These are phyloP conservation scores for Apotomis turbidana DNA, from an alignment of 2,888 invertebrate genomes.

Conservation along the genomic window DNA sequence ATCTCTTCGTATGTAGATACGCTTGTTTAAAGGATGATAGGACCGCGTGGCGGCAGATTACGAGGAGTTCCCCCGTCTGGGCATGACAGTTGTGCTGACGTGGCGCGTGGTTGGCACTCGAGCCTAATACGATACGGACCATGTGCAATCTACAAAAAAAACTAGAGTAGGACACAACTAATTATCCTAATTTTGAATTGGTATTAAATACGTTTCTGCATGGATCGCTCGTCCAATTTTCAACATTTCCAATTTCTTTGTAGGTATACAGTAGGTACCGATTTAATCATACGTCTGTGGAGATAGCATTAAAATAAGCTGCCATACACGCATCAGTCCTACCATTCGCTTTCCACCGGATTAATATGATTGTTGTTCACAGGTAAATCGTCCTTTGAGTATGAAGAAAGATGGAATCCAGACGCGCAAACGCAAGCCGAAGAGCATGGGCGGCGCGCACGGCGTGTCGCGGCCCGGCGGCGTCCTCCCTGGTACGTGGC, in stretches of 20 bases:
- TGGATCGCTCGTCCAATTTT: no score
- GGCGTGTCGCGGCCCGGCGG: constrained; percentile 61
- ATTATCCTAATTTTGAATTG: no score
- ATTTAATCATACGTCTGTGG: no score
- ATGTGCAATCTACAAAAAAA: background rate
- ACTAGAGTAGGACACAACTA: no score
- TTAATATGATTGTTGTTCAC: constrained; percentile 49
- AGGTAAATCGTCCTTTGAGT: constrained; percentile 97
- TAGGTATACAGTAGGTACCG: no score
- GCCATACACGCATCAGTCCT: background rate
- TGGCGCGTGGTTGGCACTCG: constrained; percentile 32
- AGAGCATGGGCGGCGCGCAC: constrained; percentile 82
- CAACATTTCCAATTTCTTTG: no score
- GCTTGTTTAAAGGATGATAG: constrained; percentile 82
- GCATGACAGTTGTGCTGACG: constrained; percentile 43
- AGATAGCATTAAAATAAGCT: no score
- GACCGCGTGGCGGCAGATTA: constrained; percentile 71
- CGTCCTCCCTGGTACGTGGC: constrained; percentile 68
- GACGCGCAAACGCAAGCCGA: constrained; percentile 97
- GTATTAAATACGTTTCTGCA: no score
- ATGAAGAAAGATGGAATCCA: constrained; percentile 99
- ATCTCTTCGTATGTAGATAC: constrained; percentile 79
- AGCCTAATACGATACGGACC: background rate
- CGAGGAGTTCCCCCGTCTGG: constrained; percentile 70
- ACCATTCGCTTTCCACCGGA: background rate